Evolutionary conservation across 2,113 vertebrate genomes (phyloP).

Genomic region (Leptocoma aspasia): DNA sequence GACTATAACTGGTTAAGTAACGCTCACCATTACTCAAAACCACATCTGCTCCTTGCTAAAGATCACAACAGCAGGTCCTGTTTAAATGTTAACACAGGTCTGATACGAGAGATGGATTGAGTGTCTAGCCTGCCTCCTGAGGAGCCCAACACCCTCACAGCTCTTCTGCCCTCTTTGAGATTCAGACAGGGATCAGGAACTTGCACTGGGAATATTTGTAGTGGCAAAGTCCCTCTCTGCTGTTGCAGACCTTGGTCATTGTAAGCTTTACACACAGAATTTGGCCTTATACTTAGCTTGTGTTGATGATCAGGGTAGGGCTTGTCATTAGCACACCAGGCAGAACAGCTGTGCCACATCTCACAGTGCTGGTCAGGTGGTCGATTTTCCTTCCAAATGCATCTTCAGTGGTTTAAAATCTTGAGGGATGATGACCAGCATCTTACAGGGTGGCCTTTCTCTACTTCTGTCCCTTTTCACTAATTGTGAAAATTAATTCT

Average conservation of each 20-base stretch:
- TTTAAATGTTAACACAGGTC: background rate
- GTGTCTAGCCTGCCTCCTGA: background rate
- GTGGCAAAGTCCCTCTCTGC: background rate
- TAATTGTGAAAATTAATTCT: background rate
- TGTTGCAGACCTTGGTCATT: background rate
- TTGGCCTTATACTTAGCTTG: background rate
- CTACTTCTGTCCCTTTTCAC: background rate
- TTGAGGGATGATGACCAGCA: background rate
- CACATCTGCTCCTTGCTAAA: background rate
- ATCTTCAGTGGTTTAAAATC: background rate
- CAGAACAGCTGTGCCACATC: background rate
- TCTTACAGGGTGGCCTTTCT: background rate
- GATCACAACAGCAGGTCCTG: background rate
- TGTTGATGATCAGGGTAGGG: background rate
- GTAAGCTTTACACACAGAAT: background rate
- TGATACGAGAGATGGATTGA: background rate
- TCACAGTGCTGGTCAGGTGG: background rate
- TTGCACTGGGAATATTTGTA: background rate
- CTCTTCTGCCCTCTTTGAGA: background rate
- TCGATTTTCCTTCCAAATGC: background rate
- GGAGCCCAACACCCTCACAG: background rate
- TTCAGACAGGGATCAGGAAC: background rate
- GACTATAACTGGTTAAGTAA: slow-evolving; percentile 48
- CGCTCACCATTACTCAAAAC: slow-evolving; percentile 34
- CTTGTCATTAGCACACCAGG: background rate